These are phyloP conservation scores for Pardalotus punctatus DNA, from an alignment of 2,113 vertebrate species.

Conservation along the genomic window DNA sequence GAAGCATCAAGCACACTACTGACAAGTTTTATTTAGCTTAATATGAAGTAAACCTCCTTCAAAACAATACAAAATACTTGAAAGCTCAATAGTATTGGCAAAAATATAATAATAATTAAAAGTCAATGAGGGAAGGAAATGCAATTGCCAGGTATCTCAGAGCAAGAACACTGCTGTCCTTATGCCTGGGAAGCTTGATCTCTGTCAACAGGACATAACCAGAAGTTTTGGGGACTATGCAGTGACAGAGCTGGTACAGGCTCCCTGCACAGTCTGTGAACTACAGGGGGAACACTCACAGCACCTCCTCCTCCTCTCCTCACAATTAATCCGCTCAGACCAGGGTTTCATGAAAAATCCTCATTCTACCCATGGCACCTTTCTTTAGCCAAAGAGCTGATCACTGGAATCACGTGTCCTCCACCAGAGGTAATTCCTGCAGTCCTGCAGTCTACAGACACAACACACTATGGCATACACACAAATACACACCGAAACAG, in stretches of 20 bases:
- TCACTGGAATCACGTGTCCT: accelerated
- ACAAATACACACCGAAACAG: not conserved
- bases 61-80: not conserved
- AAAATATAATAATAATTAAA: not conserved
- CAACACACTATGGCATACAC: accelerated
- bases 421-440: not conserved
- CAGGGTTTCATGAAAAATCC: not conserved
- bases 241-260: not conserved
- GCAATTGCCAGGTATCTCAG: not conserved
- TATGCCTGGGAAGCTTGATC: not conserved
- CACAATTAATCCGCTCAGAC: not conserved
- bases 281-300: not conserved
- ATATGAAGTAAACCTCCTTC: not conserved
- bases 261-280: not conserved
- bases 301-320: not conserved
- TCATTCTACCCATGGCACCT: not conserved
- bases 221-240: not conserved
- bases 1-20: accelerated
- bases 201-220: not conserved
- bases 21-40: not conserved
- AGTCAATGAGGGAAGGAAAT: not conserved
- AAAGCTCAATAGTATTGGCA: not conserved
- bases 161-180: not conserved
- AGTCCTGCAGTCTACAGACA: not conserved
- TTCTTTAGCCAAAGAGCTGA: not conserved